These are phyloP conservation scores for Sisyra terminalis DNA, from an alignment of 2,888 invertebrate genomes.

Conservation along the genomic window DNA sequence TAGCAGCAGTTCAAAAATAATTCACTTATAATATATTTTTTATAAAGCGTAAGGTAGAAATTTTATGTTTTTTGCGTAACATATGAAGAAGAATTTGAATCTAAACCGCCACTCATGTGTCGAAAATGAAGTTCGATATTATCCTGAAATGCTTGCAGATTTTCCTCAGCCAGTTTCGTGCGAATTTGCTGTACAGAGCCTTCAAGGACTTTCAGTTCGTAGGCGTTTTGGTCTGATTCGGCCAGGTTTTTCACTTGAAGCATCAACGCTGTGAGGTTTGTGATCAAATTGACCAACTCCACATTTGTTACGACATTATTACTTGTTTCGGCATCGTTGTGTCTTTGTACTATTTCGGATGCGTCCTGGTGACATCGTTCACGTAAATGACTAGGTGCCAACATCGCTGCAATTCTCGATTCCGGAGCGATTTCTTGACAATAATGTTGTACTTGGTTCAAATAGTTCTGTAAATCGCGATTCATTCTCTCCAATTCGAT, in stretches of 20 bases:
- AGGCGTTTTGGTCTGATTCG: slow-evolving; percentile 72
- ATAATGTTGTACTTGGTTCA: slow-evolving; percentile 69
- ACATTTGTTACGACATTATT: slow-evolving; percentile 31
- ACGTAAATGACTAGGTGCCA: slow-evolving; percentile 74
- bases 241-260: slow-evolving; percentile 68
- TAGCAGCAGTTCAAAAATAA: too few relatives aligned
- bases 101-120: slow-evolving; percentile 64
- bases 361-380: slow-evolving; percentile 82
- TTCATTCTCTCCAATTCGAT: slow-evolving; percentile 86
- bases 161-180: slow-evolving; percentile 54
- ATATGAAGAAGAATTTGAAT: slow-evolving; percentile 8
- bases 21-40: too few relatives aligned
- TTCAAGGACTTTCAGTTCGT: slow-evolving; percentile 77
- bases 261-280: slow-evolving; percentile 78
- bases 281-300: slow-evolving; percentile 60
- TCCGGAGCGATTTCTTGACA: slow-evolving; percentile 81
- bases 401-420: slow-evolving; percentile 69
- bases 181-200: slow-evolving; percentile 85
- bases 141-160: slow-evolving; percentile 67
- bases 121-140: slow-evolving; percentile 85
- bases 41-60: too few relatives aligned
- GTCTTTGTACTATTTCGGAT: slow-evolving; percentile 56
- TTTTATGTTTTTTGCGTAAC: slow-evolving; percentile 2
- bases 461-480: slow-evolving; percentile 66
- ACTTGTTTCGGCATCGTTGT: slow-evolving; percentile 40